Percentiles rank a stretch among this genome's conserved stretches.
These are phyloP conservation scores for Parnassius orleans DNA, from an alignment of 2,888 invertebrate species.

Conservation along the genomic window DNA sequence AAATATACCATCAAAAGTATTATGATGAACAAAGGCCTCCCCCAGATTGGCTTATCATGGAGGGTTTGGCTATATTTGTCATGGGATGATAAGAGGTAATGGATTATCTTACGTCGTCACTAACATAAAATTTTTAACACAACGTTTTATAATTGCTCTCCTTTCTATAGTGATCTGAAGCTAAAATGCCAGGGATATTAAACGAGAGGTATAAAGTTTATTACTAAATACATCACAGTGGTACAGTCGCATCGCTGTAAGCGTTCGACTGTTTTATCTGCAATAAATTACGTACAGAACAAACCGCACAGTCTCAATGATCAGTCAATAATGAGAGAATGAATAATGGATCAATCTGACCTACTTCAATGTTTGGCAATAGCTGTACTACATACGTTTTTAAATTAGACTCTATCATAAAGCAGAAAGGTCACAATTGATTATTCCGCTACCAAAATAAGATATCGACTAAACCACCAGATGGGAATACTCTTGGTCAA, in stretches of 20 bases:
- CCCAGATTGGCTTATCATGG: no score
- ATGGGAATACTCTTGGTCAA: conserved; percentile 18
- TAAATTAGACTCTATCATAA: conserved; percentile 19
- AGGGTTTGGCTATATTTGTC: no score
- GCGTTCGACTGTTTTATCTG: conserved; percentile 3
- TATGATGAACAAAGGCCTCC: no score
- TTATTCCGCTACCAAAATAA: not conserved
- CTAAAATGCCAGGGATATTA: no score
- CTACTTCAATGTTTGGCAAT: conserved; percentile 31
- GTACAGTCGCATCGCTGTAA: not conserved
- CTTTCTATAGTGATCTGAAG: not conserved
- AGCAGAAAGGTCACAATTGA: conserved; percentile 12
- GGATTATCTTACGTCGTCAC: no score
- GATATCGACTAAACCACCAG: conserved; percentile 10
- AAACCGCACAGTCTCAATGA: conserved; percentile 23
- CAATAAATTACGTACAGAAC: conserved; percentile 8
- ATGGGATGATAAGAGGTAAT: no score
- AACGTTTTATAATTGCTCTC: no score
- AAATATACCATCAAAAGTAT: no score
- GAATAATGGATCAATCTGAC: conserved; percentile 36
- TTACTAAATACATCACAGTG: conserved; percentile 8
- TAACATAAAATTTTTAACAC: no score
- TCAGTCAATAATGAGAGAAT: conserved; percentile 34
- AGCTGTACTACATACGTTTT: conserved; percentile 9
- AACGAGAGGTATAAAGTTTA: not conserved